These are phyloP conservation scores for Sphenopsis melanotis DNA, from an alignment of 2,797 vertebrate genomes.

Conservation along the genomic window DNA sequence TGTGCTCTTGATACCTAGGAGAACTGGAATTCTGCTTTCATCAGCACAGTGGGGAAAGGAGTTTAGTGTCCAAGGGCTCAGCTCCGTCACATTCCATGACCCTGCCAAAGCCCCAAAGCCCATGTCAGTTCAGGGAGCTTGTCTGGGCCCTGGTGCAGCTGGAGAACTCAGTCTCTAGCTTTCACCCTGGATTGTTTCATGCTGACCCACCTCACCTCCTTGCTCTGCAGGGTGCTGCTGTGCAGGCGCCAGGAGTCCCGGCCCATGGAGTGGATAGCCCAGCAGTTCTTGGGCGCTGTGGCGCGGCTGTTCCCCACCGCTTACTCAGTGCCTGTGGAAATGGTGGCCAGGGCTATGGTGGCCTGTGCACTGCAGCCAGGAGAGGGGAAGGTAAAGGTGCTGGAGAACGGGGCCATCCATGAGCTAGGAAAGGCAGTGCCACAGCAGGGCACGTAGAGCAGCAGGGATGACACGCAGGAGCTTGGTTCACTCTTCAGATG, in stretches of 20 bases:
- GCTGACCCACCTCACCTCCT: not conserved
- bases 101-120: not conserved
- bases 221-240: constrained; percentile 66
- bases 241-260: constrained; percentile 82
- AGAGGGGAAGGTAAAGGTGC: constrained; percentile 74
- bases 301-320: constrained; percentile 69
- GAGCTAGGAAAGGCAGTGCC: constrained; percentile 61
- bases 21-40: not conserved
- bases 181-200: not conserved
- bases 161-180: not conserved
- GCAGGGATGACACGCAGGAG: not conserved
- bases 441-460: not conserved
- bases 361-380: constrained; percentile 28
- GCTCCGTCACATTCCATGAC: rapidly evolving
- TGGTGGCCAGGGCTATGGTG: constrained; percentile 80
- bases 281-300: constrained; percentile 71
- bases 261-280: constrained; percentile 77
- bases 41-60: not conserved
- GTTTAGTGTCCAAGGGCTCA: not conserved
- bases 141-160: not conserved
- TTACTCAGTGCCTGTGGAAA: constrained; percentile 76
- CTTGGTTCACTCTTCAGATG: rapidly evolving
- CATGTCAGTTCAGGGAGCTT: not conserved
- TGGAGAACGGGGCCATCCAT: constrained; percentile 82
- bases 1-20: not conserved